Evolutionary conservation across 2,113 vertebrate species (phyloP).

Genomic region (Sylvietta virens): DNA sequence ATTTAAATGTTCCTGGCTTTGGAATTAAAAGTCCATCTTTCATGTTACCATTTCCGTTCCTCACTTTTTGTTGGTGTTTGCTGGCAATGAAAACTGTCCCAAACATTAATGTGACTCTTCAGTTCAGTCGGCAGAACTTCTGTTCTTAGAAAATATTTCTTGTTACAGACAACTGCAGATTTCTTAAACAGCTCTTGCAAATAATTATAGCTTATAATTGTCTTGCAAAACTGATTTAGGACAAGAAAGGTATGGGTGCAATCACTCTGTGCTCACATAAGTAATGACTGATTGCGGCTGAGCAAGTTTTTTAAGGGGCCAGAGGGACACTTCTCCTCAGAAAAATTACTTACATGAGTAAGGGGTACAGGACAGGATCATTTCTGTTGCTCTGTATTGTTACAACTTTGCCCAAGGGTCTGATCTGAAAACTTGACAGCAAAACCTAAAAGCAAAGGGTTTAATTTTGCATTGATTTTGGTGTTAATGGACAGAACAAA

Average conservation of each 20-base stretch:
- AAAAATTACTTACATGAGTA: neutral
- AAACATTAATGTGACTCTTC: neutral
- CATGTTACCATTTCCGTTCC: conserved; percentile 36
- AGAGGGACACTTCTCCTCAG: neutral
- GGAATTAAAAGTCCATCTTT: conserved; percentile 53
- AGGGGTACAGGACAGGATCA: neutral
- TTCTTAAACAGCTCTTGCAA: neutral
- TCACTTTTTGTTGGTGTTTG: conserved; percentile 28
- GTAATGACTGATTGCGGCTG: neutral
- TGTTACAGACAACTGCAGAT: neutral
- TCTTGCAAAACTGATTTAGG: neutral
- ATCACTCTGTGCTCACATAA: neutral
- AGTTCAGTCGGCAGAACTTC: neutral
- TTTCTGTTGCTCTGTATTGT: neutral
- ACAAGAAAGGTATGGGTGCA: neutral
- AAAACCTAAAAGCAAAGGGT: neutral
- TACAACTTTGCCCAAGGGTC: neutral
- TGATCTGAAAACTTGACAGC: neutral
- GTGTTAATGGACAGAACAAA: neutral
- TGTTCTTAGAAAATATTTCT: neutral
- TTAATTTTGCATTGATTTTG: neutral
- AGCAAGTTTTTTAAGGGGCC: neutral
- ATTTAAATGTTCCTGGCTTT: conserved; percentile 63
- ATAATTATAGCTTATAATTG: neutral
- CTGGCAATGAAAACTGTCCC: neutral